These are phyloP conservation scores for Botia almorhae DNA, from an alignment of 2,797 vertebrate species.

Conservation along the genomic window DNA sequence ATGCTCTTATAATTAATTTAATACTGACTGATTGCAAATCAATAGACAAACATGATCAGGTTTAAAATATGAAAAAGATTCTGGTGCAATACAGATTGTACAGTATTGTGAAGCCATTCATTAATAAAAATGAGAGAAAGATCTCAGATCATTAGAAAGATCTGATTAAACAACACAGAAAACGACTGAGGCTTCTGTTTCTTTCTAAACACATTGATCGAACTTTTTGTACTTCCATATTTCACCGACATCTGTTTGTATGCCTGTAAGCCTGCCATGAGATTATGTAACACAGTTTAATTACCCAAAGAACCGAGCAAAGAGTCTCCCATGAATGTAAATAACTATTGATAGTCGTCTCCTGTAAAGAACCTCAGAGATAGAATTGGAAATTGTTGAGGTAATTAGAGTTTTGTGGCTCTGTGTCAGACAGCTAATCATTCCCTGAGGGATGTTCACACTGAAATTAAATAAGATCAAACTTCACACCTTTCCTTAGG, in stretches of 20 bases:
- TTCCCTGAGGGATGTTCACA: slow-evolving; percentile 20
- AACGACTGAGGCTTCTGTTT: background rate
- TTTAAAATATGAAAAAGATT: background rate
- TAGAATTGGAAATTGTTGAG: slow-evolving; percentile 15
- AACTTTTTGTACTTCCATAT: slow-evolving; percentile 1
- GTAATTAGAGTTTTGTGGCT: slow-evolving; percentile 44
- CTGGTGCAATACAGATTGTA: no score
- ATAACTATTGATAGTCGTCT: slow-evolving; percentile 16
- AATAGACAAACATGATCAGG: background rate
- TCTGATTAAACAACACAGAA: background rate
- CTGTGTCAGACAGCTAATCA: slow-evolving; percentile 14
- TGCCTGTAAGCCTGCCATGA: background rate
- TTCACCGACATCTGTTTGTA: slow-evolving; percentile 14
- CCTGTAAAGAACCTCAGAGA: slow-evolving; percentile 21
- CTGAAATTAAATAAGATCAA: slow-evolving; percentile 34
- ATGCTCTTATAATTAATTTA: background rate
- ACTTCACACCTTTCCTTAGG: slow-evolving; percentile 71
- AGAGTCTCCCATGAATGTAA: slow-evolving; percentile 27
- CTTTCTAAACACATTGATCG: slow-evolving; percentile 17
- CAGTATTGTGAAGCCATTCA: background rate
- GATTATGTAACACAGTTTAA: slow-evolving; percentile 19
- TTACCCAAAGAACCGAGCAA: slow-evolving; percentile 5
- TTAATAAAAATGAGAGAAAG: background rate
- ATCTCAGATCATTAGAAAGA: background rate
- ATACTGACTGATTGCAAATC: background rate